Conservation (phyloP, 1,140 invertebrate species). For the Drosophila grimshawi region DNA sequence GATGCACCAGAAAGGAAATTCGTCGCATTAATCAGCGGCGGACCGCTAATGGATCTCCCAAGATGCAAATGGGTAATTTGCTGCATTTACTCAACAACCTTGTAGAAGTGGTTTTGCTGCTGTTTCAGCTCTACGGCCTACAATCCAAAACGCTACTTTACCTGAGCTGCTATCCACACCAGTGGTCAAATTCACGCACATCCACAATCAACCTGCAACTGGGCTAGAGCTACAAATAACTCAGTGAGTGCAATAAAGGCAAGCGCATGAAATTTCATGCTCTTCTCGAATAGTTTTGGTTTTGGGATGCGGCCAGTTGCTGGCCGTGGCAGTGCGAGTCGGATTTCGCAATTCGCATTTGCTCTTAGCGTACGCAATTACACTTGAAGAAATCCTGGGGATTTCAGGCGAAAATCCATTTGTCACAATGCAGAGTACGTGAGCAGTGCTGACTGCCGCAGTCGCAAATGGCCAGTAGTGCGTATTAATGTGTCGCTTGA, state of each 20-base stretch:
- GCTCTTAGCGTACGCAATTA: slow-evolving; percentile 80
- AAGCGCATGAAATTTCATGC: slow-evolving; percentile 72
- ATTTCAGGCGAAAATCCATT: slow-evolving; percentile 81
- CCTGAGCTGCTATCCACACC: neutral
- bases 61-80: neutral
- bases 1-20: too few relatives aligned
- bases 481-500: slow-evolving; percentile 76
- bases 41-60: neutral
- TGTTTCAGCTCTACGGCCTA: neutral
- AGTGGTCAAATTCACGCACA: slow-evolving; percentile 21
- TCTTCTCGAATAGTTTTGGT: slow-evolving; percentile 38
- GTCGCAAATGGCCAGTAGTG: slow-evolving; percentile 59
- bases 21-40: too few relatives aligned
- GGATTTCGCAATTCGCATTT: slow-evolving; percentile 53
- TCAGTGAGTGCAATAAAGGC: slow-evolving; percentile 58
- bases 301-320: slow-evolving; percentile 36
- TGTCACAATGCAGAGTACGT: slow-evolving; percentile 81
- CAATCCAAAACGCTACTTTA: neutral
- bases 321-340: slow-evolving; percentile 7
- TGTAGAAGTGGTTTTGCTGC: neutral
- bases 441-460: slow-evolving; percentile 57
- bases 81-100: neutral
- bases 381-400: slow-evolving; percentile 81
- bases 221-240: slow-evolving; percentile 56
- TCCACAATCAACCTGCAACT: slow-evolving; percentile 31